Evolutionary conservation across 2,113 vertebrate species (phyloP).

Genomic region (Ailurus styani): DNA sequence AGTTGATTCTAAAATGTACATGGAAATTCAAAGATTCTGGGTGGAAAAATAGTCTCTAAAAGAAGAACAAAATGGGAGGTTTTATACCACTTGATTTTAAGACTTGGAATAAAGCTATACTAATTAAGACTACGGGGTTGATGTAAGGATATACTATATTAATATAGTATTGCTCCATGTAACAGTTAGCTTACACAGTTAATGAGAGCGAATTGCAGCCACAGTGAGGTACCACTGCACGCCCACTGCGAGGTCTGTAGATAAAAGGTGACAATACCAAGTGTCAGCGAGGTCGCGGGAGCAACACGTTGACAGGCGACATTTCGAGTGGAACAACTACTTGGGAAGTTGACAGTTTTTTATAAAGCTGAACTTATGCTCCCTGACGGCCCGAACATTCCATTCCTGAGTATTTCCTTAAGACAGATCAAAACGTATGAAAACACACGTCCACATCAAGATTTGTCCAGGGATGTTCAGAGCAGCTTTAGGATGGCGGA

Average conservation of each 20-base stretch:
- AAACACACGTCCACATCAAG: too few species aligned
- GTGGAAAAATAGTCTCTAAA: background rate
- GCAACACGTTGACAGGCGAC: rapidly evolving
- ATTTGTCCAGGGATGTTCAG: background rate
- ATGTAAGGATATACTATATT: background rate
- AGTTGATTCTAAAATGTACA: background rate
- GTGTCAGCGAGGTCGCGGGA: rapidly evolving
- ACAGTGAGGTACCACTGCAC: background rate
- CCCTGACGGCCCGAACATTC: background rate
- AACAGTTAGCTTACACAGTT: background rate
- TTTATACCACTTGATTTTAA: background rate
- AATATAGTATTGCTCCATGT: background rate
- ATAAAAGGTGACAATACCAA: background rate
- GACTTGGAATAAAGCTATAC: background rate
- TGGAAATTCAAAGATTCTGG: background rate
- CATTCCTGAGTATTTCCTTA: background rate
- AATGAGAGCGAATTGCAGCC: background rate
- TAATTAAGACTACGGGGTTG: background rate
- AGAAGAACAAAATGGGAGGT: background rate
- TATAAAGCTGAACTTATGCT: too few species aligned
- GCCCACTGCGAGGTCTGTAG: background rate
- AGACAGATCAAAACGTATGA: too few species aligned
- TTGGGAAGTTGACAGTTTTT: background rate
- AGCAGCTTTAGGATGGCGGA: background rate
- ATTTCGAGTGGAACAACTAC: background rate